Evolutionary conservation across 2,888 invertebrate genomes (phyloP).

Genomic region (Megamerina dolium): DNA sequence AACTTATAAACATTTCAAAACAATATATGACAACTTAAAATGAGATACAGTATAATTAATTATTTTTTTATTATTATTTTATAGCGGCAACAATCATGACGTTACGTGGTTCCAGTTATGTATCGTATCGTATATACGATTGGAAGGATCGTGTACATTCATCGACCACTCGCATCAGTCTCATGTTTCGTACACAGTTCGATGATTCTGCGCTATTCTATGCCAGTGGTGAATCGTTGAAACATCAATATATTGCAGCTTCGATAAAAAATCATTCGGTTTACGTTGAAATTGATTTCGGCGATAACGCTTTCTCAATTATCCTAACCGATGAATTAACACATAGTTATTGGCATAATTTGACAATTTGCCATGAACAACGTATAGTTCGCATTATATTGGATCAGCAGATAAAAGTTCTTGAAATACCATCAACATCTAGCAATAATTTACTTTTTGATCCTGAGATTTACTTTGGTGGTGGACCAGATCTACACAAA

Average conservation of each 20-base stretch:
- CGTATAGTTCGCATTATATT: constrained; percentile 68
- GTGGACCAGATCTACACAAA: constrained; percentile 77
- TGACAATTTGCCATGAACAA: constrained; percentile 77
- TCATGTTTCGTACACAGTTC: constrained; percentile 84
- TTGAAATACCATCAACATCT: constrained; percentile 57
- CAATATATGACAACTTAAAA: too few species aligned
- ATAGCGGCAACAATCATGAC: constrained; percentile 82
- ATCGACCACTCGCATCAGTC: constrained; percentile 76
- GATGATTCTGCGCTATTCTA: constrained; percentile 90
- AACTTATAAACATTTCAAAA: too few species aligned
- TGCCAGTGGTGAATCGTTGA: constrained; percentile 79
- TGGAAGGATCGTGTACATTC: constrained; percentile 89
- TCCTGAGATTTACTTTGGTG: constrained; percentile 89
- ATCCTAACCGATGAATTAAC: constrained; percentile 64
- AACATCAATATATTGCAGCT: constrained; percentile 84
- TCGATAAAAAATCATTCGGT: constrained; percentile 78
- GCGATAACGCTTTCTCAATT: constrained; percentile 67
- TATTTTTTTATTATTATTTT: too few species aligned
- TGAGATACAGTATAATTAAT: too few species aligned
- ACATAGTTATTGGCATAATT: constrained; percentile 80
- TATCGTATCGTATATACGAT: constrained; percentile 86
- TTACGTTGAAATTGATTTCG: constrained; percentile 81
- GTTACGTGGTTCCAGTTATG: constrained; percentile 83
- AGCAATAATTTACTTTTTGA: constrained; percentile 77
- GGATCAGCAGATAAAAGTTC: constrained; percentile 64